Conservation (phyloP, 1,140 invertebrate genomes). For the Ephestia elutella region DNA sequence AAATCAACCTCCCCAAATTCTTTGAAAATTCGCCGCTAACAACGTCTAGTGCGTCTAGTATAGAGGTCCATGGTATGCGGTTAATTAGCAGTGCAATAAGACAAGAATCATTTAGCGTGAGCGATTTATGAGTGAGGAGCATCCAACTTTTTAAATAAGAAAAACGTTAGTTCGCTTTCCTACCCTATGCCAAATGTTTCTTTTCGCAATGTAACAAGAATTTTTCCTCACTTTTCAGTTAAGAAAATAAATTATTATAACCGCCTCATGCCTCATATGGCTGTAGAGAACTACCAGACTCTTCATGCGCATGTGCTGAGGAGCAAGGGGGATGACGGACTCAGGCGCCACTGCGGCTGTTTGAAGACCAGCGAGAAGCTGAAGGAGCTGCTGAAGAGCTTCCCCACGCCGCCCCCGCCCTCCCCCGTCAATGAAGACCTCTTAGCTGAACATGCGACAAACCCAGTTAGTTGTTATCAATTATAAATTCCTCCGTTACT, state of each 20-base stretch:
- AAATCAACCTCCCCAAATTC: too few relatives aligned
- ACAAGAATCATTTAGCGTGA: too few relatives aligned
- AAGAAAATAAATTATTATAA: not conserved
- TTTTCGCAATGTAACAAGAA: too few relatives aligned
- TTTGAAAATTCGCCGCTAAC: too few relatives aligned
- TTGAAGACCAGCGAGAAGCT: constrained; percentile 54
- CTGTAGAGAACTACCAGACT: not conserved
- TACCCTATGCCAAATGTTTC: too few relatives aligned
- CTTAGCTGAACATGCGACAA: not conserved
- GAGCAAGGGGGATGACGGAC: not conserved
- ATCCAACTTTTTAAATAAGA: too few relatives aligned
- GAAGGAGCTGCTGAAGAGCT: constrained; percentile 36
- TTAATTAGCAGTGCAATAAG: too few relatives aligned
- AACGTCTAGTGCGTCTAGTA: too few relatives aligned
- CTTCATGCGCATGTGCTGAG: constrained; percentile 3
- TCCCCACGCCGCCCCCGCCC: constrained; percentile 41
- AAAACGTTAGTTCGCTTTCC: too few relatives aligned
- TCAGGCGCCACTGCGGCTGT: constrained; percentile 47
- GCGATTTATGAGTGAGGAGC: too few relatives aligned
- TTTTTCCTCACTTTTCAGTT: not conserved
- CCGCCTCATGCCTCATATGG: not conserved
- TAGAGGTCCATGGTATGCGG: too few relatives aligned
- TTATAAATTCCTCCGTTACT: not conserved
- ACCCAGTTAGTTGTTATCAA: not conserved
- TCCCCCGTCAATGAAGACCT: constrained; percentile 16